A percentile compares a stretch with the other conserved stretches of the same genome.
Conservation (phyloP, 2,797 vertebrate genomes). For the Pipistrellus pipistrellus region DNA sequence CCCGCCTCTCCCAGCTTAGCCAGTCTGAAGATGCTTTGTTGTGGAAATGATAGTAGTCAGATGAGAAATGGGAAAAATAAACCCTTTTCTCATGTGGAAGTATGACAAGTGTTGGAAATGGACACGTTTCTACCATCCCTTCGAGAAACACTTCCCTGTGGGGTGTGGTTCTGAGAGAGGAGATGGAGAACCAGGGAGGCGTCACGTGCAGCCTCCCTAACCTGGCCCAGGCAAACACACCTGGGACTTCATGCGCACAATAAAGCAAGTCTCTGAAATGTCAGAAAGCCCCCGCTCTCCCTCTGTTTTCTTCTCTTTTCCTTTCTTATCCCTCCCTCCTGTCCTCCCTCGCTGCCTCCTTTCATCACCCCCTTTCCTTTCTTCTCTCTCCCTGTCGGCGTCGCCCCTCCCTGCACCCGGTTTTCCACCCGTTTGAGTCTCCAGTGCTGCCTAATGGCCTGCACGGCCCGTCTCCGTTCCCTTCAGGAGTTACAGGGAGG, state of each 20-base stretch:
- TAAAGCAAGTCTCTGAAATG: not conserved
- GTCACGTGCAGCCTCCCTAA: fast-evolving
- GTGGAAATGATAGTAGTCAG: not conserved
- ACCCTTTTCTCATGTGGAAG: not conserved
- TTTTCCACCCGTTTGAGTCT: not conserved
- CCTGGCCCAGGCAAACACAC: not conserved
- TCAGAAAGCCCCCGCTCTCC: not conserved
- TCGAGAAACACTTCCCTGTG: not conserved
- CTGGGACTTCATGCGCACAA: not conserved
- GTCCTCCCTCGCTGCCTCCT: not conserved
- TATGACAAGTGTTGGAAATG: not conserved
- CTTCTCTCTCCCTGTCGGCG: too few relatives aligned
- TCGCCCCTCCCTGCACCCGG: too few relatives aligned
- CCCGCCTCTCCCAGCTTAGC: not conserved
- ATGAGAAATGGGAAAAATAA: not conserved
- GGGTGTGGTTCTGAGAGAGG: not conserved
- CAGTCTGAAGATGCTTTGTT: not conserved
- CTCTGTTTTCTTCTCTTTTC: not conserved
- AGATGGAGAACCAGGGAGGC: fast-evolving
- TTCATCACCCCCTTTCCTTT: not conserved
- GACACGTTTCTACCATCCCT: not conserved
- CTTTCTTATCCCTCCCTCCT: not conserved
- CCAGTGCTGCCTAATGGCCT: too few relatives aligned
- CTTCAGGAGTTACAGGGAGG: not conserved
- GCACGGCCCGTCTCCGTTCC: not conserved